Evolutionary conservation across 2,888 invertebrate genomes (phyloP).

Genomic region (Athalia circularis): DNA sequence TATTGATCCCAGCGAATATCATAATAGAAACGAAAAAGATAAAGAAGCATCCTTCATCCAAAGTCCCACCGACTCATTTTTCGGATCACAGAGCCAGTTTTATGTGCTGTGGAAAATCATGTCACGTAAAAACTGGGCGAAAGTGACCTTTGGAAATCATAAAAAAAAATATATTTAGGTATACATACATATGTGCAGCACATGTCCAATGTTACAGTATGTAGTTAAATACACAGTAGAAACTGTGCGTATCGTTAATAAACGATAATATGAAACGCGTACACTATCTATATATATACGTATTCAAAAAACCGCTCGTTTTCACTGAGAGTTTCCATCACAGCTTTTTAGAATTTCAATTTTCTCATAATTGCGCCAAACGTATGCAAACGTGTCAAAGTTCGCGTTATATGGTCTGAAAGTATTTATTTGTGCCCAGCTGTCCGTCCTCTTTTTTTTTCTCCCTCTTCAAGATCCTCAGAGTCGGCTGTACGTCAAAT

Average conservation of each 20-base stretch:
- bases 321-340: not conserved
- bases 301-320: not conserved
- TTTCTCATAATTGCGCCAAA: too few species aligned
- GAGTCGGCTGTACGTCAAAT: slow-evolving; percentile 26
- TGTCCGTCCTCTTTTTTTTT: not conserved
- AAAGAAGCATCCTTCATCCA: slow-evolving; percentile 59
- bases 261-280: slow-evolving; percentile 29
- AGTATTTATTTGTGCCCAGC: not conserved
- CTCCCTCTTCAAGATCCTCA: not conserved
- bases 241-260: slow-evolving; percentile 25
- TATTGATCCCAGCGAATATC: slow-evolving; percentile 62
- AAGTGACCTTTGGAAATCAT: slow-evolving; percentile 3
- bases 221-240: not conserved
- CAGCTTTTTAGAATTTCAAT: not conserved
- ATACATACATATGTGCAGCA: not conserved
- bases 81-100: not conserved
- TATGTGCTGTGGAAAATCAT: not conserved
- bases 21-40: slow-evolving; percentile 56
- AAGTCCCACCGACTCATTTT: slow-evolving; percentile 40
- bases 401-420: not conserved
- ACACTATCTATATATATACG: not conserved
- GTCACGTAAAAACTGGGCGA: slow-evolving; percentile 5
- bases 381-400: not conserved
- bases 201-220: not conserved
- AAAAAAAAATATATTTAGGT: not conserved